These are phyloP conservation scores for Oceanodroma tethys DNA, from an alignment of 2,113 vertebrate genomes.

Conservation along the genomic window DNA sequence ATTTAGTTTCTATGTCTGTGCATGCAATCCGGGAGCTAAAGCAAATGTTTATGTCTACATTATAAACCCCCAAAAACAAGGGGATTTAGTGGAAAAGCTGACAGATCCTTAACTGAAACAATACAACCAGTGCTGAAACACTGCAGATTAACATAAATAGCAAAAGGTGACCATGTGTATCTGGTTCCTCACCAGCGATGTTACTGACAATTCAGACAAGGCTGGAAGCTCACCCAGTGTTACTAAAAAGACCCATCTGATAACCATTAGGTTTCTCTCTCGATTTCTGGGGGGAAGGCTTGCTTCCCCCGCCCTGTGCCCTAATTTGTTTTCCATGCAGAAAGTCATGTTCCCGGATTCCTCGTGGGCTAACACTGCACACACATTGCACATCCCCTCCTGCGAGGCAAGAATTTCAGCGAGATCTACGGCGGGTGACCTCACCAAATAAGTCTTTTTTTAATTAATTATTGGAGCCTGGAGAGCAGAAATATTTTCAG, in stretches of 20 bases:
- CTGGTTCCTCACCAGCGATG: background rate
- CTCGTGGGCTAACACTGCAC: background rate
- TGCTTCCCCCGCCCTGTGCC: background rate
- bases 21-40: slow-evolving; percentile 38
- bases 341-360: background rate
- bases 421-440: slow-evolving; percentile 11
- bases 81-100: slow-evolving; percentile 56
- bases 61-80: slow-evolving; percentile 61
- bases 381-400: slow-evolving; percentile 13
- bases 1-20: slow-evolving; percentile 27
- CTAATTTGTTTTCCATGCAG: slow-evolving; percentile 19
- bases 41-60: slow-evolving; percentile 59
- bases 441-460: slow-evolving; percentile 34
- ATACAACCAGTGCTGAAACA: background rate
- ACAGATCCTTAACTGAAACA: slow-evolving; percentile 42
- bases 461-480: slow-evolving; percentile 43
- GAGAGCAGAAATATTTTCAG: slow-evolving; percentile 36
- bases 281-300: background rate
- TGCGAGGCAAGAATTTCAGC: background rate
- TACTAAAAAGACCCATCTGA: background rate
- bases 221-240: background rate
- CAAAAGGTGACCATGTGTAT: background rate
- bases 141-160: slow-evolving; percentile 17
- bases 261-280: background rate
- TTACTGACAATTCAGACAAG: background rate